Conservation (phyloP, 2,113 vertebrate species). For the Pandion haliaetus region DNA sequence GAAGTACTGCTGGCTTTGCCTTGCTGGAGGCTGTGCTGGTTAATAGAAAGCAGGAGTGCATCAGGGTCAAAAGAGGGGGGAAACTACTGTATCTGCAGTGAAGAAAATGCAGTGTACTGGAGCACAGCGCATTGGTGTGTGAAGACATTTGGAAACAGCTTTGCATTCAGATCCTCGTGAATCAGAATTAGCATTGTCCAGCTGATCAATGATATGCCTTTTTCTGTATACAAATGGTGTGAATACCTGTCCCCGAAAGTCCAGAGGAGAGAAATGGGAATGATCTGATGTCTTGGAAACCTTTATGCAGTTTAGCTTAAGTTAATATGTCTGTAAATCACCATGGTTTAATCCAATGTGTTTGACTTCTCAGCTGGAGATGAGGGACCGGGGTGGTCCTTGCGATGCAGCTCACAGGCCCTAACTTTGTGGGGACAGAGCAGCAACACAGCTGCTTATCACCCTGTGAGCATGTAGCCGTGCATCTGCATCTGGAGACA, state of each 20-base stretch:
- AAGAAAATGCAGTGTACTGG: background rate
- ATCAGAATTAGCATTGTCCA: background rate
- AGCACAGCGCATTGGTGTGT: background rate
- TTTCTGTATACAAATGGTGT: background rate
- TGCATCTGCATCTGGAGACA: background rate
- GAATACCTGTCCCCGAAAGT: background rate
- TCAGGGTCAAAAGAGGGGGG: background rate
- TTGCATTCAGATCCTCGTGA: background rate
- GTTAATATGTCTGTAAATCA: background rate
- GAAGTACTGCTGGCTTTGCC: background rate
- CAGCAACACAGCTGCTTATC: background rate
- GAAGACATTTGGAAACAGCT: background rate
- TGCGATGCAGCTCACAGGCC: background rate
- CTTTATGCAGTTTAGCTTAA: background rate
- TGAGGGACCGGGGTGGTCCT: background rate
- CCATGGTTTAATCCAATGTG: background rate
- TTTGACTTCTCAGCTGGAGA: background rate
- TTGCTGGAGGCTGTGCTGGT: background rate
- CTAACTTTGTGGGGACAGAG: background rate
- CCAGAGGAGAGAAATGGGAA: background rate
- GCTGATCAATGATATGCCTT: background rate
- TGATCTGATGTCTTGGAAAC: background rate
- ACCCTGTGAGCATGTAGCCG: background rate
- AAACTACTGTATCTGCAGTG: background rate
- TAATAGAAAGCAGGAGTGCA: background rate